Percentiles rank a stretch among this genome's conserved stretches.
phyloP scores from a whole-genome alignment of 2,113 vertebrate species.

The Eira barbara region DNA sequence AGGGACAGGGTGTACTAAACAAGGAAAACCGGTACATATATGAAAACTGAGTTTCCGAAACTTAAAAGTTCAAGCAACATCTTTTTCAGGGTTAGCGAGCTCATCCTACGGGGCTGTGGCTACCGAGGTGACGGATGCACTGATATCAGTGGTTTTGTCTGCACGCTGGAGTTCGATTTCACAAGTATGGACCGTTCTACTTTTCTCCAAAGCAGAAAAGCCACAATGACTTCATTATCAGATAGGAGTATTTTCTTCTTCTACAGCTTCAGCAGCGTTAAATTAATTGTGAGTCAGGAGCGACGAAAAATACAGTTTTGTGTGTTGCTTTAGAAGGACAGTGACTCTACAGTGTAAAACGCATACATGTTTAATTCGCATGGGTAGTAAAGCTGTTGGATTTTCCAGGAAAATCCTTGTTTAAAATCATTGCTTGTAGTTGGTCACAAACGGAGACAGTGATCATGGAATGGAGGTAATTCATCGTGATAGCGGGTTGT shows the following conservation, averaged over 20 bases:
- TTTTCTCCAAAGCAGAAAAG: slow-evolving; percentile 6
- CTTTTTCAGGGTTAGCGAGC: neutral
- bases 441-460: neutral
- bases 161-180: neutral
- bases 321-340: neutral
- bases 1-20: neutral
- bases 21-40: neutral
- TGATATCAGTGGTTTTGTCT: neutral
- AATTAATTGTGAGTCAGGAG: neutral
- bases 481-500: neutral
- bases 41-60: neutral
- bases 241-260: neutral
- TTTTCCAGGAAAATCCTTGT: neutral
- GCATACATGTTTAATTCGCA: neutral
- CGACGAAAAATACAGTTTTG: neutral
- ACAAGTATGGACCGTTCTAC: neutral
- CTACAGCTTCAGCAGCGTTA: neutral
- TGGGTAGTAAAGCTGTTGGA: neutral
- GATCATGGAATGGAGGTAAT: neutral
- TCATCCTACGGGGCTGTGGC: neutral
- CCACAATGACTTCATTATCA: neutral
- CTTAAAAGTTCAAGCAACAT: neutral
- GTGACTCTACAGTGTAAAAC: neutral
- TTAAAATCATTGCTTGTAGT: neutral
- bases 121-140: neutral